Conservation (phyloP, 1,140 invertebrate species). For the Caenorhabditis elegans region DNA sequence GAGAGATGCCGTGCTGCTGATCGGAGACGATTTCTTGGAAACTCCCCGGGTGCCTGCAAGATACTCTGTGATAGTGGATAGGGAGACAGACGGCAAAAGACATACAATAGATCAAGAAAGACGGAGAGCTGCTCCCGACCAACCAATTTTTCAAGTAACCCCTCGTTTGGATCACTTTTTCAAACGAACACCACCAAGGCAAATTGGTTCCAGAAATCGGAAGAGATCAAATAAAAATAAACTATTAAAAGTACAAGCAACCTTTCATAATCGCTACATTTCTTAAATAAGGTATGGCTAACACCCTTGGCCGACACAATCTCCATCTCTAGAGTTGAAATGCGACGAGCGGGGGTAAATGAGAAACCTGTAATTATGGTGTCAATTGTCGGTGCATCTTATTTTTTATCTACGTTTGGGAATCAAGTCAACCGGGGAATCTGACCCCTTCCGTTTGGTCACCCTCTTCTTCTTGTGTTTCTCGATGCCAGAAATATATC, state of each 20-base stretch:
- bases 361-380: constrained; percentile 7
- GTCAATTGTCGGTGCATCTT: constrained; percentile 20
- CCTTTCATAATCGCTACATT: too few relatives aligned
- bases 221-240: too few relatives aligned
- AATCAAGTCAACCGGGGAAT: constrained; percentile 29
- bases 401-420: constrained; percentile 1
- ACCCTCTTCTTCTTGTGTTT: neutral
- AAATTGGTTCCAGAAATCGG: too few relatives aligned
- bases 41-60: neutral
- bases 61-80: constrained; percentile 22
- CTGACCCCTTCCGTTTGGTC: neutral
- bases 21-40: constrained; percentile 28
- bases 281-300: too few relatives aligned
- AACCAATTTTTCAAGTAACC: neutral
- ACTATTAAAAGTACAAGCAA: too few relatives aligned
- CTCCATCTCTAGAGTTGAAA: neutral
- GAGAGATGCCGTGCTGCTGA: neutral
- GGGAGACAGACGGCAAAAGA: neutral
- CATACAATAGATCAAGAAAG: constrained; percentile 4
- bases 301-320: neutral
- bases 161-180: neutral
- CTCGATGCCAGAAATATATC: constrained; percentile 4
- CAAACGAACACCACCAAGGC: neutral
- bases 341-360: neutral
- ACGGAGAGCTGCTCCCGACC: neutral